Conservation (phyloP, 1,140 invertebrate species). For the Littorina saxatilis region DNA sequence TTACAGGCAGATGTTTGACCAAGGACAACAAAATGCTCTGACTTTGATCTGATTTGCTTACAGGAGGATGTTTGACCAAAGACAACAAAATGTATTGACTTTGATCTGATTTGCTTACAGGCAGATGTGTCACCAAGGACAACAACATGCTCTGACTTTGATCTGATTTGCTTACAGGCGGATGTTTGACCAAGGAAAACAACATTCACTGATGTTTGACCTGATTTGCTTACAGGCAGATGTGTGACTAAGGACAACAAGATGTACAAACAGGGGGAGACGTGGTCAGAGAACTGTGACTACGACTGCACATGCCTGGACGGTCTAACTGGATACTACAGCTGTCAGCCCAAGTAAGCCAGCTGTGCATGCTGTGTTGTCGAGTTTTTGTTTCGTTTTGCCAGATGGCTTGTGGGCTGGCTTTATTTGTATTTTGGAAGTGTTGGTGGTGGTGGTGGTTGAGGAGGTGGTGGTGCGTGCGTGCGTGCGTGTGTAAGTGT, state of each 20-base stretch:
- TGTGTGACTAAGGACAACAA: conserved; percentile 18
- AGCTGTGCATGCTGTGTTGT: neutral
- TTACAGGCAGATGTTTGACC: too few species aligned
- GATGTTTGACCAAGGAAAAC: conserved; percentile 3
- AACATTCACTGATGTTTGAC: neutral
- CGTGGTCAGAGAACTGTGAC: conserved; percentile 36
- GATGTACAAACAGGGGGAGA: conserved; percentile 31
- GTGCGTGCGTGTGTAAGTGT: too few species aligned
- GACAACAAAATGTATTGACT: too few species aligned
- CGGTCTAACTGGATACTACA: conserved; percentile 42
- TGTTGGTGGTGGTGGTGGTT: too few species aligned
- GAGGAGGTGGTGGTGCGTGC: too few species aligned
- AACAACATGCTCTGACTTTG: neutral
- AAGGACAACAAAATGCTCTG: neutral
- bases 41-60: too few species aligned
- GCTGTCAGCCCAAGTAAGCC: conserved; percentile 48
- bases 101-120: too few species aligned
- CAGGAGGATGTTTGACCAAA: too few species aligned
- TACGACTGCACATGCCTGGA: conserved; percentile 45
- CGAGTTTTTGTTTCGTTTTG: neutral
- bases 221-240: neutral
- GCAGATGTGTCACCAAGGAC: too few species aligned
- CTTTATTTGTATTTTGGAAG: too few species aligned
- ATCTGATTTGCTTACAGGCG: neutral
- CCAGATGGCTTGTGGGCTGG: too few species aligned